These are phyloP conservation scores for Nephrotoma flavescens DNA, from an alignment of 2,888 invertebrate species.

Conservation along the genomic window DNA sequence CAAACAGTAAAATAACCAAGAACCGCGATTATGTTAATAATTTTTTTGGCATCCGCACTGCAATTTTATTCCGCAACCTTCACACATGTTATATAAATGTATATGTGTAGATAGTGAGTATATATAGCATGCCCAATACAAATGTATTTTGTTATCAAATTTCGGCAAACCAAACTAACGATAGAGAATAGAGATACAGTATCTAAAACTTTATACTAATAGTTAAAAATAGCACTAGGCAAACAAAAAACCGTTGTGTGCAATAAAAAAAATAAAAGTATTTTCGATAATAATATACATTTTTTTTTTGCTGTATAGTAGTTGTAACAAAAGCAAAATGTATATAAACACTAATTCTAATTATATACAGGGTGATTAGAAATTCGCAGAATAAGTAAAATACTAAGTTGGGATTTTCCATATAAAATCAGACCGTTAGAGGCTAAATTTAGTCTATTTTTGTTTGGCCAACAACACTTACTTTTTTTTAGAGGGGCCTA, in stretches of 20 bases:
- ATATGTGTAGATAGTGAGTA: neutral
- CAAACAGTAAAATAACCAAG: neutral
- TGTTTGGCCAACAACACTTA: neutral
- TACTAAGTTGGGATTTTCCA: neutral
- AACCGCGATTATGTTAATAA: neutral
- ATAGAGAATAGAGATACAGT: neutral
- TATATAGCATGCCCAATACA: neutral
- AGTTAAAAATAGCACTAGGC: neutral
- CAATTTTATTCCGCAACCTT: neutral
- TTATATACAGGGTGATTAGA: neutral
- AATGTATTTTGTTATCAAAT: neutral
- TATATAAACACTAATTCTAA: neutral
- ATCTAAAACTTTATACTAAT: neutral
- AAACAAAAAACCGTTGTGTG: neutral
- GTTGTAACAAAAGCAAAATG: neutral
- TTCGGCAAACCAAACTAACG: neutral
- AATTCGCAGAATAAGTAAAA: neutral
- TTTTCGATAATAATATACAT: neutral
- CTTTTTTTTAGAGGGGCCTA: neutral
- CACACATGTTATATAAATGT: neutral
- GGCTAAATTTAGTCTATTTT: neutral
- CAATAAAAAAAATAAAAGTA: neutral
- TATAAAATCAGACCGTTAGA: neutral
- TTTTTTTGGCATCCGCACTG: neutral
- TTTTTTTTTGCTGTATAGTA: neutral